Evolutionary conservation across 2,113 vertebrate genomes (phyloP), one percentile per base, ranked within the genome.

Genomic region (Oryzias woworae): DNA sequence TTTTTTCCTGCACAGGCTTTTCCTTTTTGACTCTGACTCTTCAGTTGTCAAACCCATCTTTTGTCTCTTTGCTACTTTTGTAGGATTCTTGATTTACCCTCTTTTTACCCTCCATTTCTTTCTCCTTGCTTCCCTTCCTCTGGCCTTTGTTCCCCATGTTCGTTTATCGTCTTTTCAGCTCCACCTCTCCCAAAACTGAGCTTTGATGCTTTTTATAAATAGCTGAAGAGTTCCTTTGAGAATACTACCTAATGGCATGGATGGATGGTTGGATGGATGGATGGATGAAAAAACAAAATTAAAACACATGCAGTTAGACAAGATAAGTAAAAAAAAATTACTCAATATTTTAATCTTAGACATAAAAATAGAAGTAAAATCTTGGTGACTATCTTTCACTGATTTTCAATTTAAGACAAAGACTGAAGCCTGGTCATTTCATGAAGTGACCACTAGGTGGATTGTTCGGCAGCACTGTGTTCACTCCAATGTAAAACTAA

Each of bases 191-290:
- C 69, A 82, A 80, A 83, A 80, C 80, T 87, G 74, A 74, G 83
- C 82, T 85, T 87, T 88, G 88, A 87, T 85, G 84, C 7, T 36
- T 76, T 83, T 88, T 87, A 87, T 82, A 87, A 87, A 90, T 89
- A 87, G 78, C 74, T 68, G 73, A 80, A 88, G 78, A 83, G 88
- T 81, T 86, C 78, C 81, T 70, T 62, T 50, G 85, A 81, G 85
- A 82, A 73, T 44, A 67, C 62, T 72, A 77, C 62, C 64, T 80
- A 85, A 87, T 85, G 63, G 80, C 78, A 85, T 84, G 60, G 76
- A 60, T 66, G 50, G 69, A 69, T 49, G 8, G 70, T 66, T 49
- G 41, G 41, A 55, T 49, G 66, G 62, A 54, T 23, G 53, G 56
- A 76, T 81, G 74, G 81, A 81, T 89, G 83, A 78, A 53, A 79